Evolutionary conservation across 1,140 invertebrate species (phyloP).

Genomic region (Scaptomyza pallida): DNA sequence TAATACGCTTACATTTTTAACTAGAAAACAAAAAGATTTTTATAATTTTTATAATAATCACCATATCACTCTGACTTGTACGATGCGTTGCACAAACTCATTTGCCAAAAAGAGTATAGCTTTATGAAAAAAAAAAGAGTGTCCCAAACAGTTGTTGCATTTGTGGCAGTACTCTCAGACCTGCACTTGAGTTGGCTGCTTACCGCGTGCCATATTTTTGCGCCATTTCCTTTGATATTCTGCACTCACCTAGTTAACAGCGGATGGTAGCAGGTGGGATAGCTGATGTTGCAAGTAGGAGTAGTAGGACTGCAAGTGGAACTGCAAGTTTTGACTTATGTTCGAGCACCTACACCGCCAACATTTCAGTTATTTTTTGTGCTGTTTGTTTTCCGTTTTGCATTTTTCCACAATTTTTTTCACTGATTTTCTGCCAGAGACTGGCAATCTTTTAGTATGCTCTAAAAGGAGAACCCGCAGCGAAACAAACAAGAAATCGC

Average conservation of each 20-base stretch:
- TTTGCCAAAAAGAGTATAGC: background rate
- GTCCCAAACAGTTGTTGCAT: slow-evolving; percentile 28
- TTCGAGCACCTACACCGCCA: slow-evolving; percentile 47
- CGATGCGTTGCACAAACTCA: background rate
- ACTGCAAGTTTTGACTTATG: slow-evolving; percentile 69
- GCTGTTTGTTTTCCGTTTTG: slow-evolving; percentile 70
- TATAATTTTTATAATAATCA: background rate
- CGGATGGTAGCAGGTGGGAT: slow-evolving; percentile 9
- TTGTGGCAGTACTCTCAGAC: slow-evolving; percentile 26
- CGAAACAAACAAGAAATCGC: slow-evolving; percentile 72
- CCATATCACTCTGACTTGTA: background rate
- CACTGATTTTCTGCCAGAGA: slow-evolving; percentile 62
- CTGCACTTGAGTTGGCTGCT: slow-evolving; percentile 66
- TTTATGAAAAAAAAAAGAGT: background rate
- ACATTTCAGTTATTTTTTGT: slow-evolving; percentile 51
- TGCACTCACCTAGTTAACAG: slow-evolving; percentile 69
- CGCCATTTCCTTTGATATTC: slow-evolving; percentile 79
- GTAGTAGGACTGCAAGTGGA: slow-evolving; percentile 33
- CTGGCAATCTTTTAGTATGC: slow-evolving; percentile 68
- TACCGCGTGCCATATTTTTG: slow-evolving; percentile 82
- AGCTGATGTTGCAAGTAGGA: slow-evolving; percentile 19
- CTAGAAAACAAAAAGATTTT: background rate
- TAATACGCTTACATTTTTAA: background rate
- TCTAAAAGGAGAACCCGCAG: slow-evolving; percentile 17
- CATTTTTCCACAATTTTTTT: slow-evolving; percentile 41